Base-by-base conservation (phyloP, 2,888 invertebrate genomes). In the Lampropteryx suffumata region DNA sequence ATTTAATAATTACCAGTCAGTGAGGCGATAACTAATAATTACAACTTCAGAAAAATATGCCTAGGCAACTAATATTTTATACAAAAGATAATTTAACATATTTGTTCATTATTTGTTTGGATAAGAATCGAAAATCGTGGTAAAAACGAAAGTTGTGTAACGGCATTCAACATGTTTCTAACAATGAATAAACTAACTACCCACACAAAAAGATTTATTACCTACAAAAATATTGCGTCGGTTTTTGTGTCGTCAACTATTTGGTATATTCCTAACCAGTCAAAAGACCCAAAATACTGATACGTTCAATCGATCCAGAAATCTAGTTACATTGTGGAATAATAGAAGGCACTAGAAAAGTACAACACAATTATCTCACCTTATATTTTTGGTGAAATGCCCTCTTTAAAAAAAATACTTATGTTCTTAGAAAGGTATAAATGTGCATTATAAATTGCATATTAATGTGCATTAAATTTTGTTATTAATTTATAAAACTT, bases 131-230 rank as follows among this genome's bases (percentile, higher is more conserved):
- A 28, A 28, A 34, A 10, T 17, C 5, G 32, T 27, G 11, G n/a
- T 34, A 9, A 29, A 28, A 34, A 8, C 17, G 9, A 30, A 14
- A 34, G 41, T 32, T 41, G 44, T 45, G 50, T 10, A 64, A 47
- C 58, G 59, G 60, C 61, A 57, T 57, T 67, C 64, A 36, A 37
- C 29, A 28, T 47, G 28, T 35, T 71, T 71, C 72, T 65, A 58
- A 65, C 65, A 67, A 73, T 76, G 71, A 74, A 72, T 77, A 81
- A 82, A 81, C 78, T 79, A 45, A 45, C 76, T 63, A 62, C 85
- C 84, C 83, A 85, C 85, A 85, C 85, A 83, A 83, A 79, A 68
- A 77, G 79, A 85, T 84, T 84, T 82, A 73, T 70, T 79, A 79
- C 71, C 66, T 78, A 81, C 79, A 81, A 81, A 86, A 85, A 84